Evolutionary conservation across 2,113 vertebrate genomes (phyloP), one percentile per base, ranked within the genome.

Genomic region (Donacobius atricapilla): DNA sequence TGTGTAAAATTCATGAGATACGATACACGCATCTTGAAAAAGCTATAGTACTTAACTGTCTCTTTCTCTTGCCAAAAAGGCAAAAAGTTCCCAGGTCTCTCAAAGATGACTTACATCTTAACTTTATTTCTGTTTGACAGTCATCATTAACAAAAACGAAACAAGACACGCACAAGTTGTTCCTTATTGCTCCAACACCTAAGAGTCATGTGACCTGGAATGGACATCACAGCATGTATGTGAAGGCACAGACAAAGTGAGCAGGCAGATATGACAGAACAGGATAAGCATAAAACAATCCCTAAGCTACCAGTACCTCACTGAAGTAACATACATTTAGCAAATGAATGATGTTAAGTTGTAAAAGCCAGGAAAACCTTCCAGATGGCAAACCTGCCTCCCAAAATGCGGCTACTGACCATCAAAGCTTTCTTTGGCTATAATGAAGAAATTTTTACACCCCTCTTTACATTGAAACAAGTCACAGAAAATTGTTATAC

Each of bases 141-240:
- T 21, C 19, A 35, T 10, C 40, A 65, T 53, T 72, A 31, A 88
- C 60, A 68, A 91, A 84, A 2, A 0, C 8, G 44, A 76, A 72
- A 50, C 22, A 80, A 66, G 44, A 73, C 18, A 24, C 9, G 25
- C 7, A 44, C 30, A 53, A 87, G 19, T 56, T 70, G 13, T 25
- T 88, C 28, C 61, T 91, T 60, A 71, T 50, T 53, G 75, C 35
- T 75, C 13, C 61, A 87, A 68, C 5, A 60, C 1, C 0, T 31
- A 60, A 64, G 18, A 89, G 54, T 27, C 3, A 1, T 9, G 35
- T 16, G 17, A 44, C 44, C 83, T 71, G 53, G 42, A 94, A 35
- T 3, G 16, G 83, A 76, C 54, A 79, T 39, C 22, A 63, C 45
- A 79, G 35, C 30, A 33, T 0, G 0, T 22, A 60, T 6, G 13